Evolutionary conservation across 2,113 vertebrate species (phyloP).

Genomic region (Sander vitreus): DNA sequence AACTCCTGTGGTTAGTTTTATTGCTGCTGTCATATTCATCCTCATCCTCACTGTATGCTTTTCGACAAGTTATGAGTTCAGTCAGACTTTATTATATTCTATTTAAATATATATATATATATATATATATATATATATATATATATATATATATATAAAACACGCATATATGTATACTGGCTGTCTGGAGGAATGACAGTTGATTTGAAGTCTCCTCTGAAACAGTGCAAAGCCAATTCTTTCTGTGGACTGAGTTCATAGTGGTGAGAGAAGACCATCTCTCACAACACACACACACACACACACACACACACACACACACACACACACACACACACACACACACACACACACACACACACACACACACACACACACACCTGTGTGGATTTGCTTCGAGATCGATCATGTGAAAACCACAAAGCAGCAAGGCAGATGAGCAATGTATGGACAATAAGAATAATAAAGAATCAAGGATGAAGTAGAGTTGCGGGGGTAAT

Average conservation of each 20-base stretch:
- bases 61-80: slow-evolving; percentile 42
- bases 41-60: not conserved
- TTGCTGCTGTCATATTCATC: slow-evolving; percentile 39
- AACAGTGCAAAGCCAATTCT: slow-evolving; percentile 4
- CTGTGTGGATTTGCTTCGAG: slow-evolving; percentile 19
- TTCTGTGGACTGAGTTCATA: slow-evolving; percentile 5
- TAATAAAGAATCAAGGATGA: slow-evolving; percentile 2
- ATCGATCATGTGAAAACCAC: slow-evolving; percentile 45
- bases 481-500: slow-evolving; percentile 15
- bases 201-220: slow-evolving; percentile 31
- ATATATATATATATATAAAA: not conserved
- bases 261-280: slow-evolving; percentile 3
- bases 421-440: slow-evolving; percentile 35
- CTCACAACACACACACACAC: not conserved
- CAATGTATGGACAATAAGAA: slow-evolving; percentile 14
- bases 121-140: not conserved
- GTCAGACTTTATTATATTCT: slow-evolving; percentile 3
- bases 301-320: no score
- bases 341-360: not conserved
- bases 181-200: slow-evolving; percentile 11
- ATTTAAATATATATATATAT: slow-evolving; percentile 11
- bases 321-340: not conserved
- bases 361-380: not conserved
- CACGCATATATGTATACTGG: not conserved
- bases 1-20: slow-evolving; percentile 36